Evolutionary conservation across 1,140 invertebrate species (phyloP).

Genomic region (Episyrphus balteatus): DNA sequence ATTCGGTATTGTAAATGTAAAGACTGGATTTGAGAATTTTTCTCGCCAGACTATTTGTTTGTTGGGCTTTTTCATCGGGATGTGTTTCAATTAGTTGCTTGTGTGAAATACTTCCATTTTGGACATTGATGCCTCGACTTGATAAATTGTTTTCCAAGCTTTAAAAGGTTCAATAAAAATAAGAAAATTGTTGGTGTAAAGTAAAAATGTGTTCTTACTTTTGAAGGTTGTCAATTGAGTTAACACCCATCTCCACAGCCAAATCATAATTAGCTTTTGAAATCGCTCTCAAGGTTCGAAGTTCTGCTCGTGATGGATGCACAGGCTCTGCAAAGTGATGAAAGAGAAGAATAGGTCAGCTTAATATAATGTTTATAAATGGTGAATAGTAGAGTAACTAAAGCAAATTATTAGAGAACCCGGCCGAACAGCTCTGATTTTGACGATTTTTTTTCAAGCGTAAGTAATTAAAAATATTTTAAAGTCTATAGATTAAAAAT

Average conservation of each 20-base stretch:
- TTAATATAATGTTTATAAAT: too few relatives aligned
- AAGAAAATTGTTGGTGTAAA: not conserved
- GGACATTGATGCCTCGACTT: slow-evolving; percentile 17
- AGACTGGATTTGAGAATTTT: slow-evolving; percentile 26
- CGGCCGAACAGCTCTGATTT: too few relatives aligned
- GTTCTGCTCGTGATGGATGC: too few relatives aligned
- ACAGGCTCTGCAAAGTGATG: too few relatives aligned
- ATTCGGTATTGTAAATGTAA: slow-evolving; percentile 22
- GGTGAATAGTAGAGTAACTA: too few relatives aligned
- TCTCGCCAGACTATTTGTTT: slow-evolving; percentile 22
- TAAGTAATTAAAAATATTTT: too few relatives aligned
- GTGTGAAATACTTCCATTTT: slow-evolving; percentile 28
- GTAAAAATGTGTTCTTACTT: too few relatives aligned
- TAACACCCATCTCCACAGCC: not conserved
- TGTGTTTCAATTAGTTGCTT: slow-evolving; percentile 22
- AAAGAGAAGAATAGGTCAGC: too few relatives aligned
- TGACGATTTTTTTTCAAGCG: too few relatives aligned
- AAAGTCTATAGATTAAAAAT: too few relatives aligned
- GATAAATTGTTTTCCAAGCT: slow-evolving; percentile 25
- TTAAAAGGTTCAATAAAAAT: not conserved
- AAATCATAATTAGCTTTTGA: not conserved
- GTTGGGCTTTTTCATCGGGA: slow-evolving; percentile 17
- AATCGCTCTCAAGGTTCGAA: not conserved
- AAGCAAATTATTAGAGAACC: too few relatives aligned
- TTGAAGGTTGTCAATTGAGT: too few relatives aligned